Base-by-base conservation (phyloP, 2,888 invertebrate species). In the Aromia moschata region DNA sequence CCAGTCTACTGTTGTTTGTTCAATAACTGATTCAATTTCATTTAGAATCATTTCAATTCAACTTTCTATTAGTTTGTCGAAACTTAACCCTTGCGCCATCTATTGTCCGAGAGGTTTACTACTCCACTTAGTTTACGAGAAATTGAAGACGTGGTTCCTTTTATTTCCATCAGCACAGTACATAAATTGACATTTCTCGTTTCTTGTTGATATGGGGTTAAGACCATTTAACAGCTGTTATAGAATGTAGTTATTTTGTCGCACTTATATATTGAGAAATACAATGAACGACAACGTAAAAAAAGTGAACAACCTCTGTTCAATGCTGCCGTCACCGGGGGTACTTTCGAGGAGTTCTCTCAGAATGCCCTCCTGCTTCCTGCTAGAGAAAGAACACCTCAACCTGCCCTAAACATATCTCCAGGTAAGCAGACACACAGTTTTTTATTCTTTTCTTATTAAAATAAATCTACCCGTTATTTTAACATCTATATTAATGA, bases 321-420 rank as follows among this genome's bases (percentile, higher is more conserved):
- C 63, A 89, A 88, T 70, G 88, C 87, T 53, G 89, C 91, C 59
- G 89, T 90, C 64, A 88, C 87, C 67, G 89, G 89, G 52, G 85
- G 88, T 68, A 87, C 89, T 10, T 84, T 88, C 54, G 91, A 91
- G 70, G 90, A 90, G 80, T 87, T 89, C 81, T 84, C 88, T 66
- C 87, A 89, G 76, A 88, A 88, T 80, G 87, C 89, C 57, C 81
- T 91, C 60, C 81, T 91, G 72, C 82, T 91, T 75, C 91, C 91
- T 71, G 89, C 88, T 31, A 73, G 72, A 62, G 71, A 74, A 61
- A 82, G 83, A 44, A 80, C 82, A 56, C 67, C 70, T 43, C 68
- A 68, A 54, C 69, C 70, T 20, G 78, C 81, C n/a, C 33, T 70
- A 17, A 66, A 70, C 43, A n/a, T 71, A 33, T 51, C 66, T 11